Percentiles rank a stretch among this genome's conserved stretches.
Conservation (phyloP, 2,113 vertebrate species). For the Pollachius pollachius region DNA sequence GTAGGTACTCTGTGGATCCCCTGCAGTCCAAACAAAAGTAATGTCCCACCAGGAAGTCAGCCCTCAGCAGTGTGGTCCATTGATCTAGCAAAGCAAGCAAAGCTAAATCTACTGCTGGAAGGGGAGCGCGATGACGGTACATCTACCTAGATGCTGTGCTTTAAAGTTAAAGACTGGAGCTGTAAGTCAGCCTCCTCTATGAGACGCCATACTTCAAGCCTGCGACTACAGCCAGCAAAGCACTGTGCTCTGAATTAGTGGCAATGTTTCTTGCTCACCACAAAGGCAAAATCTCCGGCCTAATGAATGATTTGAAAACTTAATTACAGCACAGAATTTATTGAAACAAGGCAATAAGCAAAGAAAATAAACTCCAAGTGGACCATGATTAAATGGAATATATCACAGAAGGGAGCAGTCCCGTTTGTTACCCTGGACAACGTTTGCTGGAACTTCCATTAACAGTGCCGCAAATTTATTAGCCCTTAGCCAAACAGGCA, state of each 20-base stretch:
- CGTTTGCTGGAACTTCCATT: slow-evolving; percentile 50
- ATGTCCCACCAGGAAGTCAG: slow-evolving; percentile 22
- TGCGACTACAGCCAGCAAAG: slow-evolving; percentile 1
- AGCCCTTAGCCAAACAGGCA: not conserved
- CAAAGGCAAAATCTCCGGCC: slow-evolving; percentile 4
- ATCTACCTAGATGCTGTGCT: not conserved
- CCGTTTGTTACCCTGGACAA: slow-evolving; percentile 28
- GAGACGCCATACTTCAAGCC: not conserved
- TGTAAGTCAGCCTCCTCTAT: slow-evolving; percentile 10
- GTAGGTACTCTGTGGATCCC: not conserved
- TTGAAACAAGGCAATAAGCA: slow-evolving; percentile 6
- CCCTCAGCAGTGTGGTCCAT: not conserved
- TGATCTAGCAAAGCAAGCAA: slow-evolving; percentile 23
- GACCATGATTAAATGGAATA: slow-evolving; percentile 28
- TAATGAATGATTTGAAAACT: slow-evolving; percentile 19
- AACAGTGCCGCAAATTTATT: slow-evolving; percentile 40
- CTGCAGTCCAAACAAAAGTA: slow-evolving; percentile 6
- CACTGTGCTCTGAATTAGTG: not conserved
- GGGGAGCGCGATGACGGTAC: not conserved
- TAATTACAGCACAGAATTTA: slow-evolving; percentile 15
- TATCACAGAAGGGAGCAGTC: slow-evolving; percentile 11
- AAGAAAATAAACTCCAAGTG: slow-evolving; percentile 20
- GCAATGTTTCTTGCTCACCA: slow-evolving; percentile 16
- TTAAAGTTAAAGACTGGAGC: slow-evolving; percentile 20
- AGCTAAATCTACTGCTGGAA: slow-evolving; percentile 27